A percentile compares a stretch with the other conserved stretches of the same genome.
These are phyloP conservation scores for Drosophila tripunctata DNA, from an alignment of 2,888 invertebrate species.

Conservation along the genomic window DNA sequence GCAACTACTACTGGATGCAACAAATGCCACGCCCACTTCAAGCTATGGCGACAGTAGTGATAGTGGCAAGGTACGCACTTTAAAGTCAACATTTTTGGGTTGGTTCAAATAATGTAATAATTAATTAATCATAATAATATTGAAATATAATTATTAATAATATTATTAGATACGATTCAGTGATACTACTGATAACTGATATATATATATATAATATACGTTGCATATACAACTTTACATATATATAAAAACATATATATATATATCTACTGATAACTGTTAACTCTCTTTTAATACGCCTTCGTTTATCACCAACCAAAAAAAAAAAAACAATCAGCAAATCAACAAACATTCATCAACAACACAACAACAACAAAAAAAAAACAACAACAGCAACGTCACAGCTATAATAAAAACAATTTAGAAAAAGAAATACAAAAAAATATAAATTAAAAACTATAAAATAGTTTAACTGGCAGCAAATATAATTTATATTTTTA, in stretches of 20 bases:
- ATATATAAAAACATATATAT: conserved; percentile 53
- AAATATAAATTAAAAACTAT: conserved; percentile 20
- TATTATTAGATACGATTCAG: conserved; percentile 55
- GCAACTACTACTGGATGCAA: conserved; percentile 32
- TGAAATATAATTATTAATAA: conserved; percentile 32
- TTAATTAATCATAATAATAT: conserved; percentile 51
- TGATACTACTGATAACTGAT: conserved; percentile 61
- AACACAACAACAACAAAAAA: conserved; percentile 25
- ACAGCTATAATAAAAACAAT: conserved; percentile 28
- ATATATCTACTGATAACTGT: conserved; percentile 63
- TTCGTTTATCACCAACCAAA: conserved; percentile 57
- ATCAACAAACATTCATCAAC: conserved; percentile 17
- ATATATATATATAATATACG: conserved; percentile 56
- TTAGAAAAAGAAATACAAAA: not conserved
- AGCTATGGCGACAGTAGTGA: conserved; percentile 81
- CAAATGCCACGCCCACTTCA: conserved; percentile 61
- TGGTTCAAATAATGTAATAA: conserved; percentile 84
- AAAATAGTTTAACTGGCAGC: conserved; percentile 39
- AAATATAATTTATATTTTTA: conserved; percentile 27
- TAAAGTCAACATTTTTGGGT: conserved; percentile 84
- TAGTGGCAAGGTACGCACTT: conserved; percentile 85
- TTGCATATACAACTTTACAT: conserved; percentile 54
- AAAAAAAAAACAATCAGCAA: conserved; percentile 28
- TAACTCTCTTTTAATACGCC: conserved; percentile 71
- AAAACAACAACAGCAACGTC: conserved; percentile 28